Conservation (phyloP, 1,140 invertebrate species). For the Diabrotica virgifera region DNA sequence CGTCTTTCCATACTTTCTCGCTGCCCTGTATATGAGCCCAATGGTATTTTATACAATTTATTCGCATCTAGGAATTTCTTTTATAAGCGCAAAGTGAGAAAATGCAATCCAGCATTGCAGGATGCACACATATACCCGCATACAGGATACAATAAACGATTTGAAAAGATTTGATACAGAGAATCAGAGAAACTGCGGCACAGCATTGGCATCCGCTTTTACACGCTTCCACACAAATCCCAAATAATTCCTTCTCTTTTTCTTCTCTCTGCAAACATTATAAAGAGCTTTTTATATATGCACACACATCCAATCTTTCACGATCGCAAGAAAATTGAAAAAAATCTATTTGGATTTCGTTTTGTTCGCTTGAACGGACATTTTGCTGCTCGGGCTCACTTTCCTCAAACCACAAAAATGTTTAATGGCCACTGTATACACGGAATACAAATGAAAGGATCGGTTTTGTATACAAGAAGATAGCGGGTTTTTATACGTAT, state of each 20-base stretch:
- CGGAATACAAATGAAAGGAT: background rate
- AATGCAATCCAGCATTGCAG: slow-evolving; percentile 22
- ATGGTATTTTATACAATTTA: too few relatives aligned
- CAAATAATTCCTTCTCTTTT: background rate
- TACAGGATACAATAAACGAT: slow-evolving; percentile 45
- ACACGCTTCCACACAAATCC: slow-evolving; percentile 42
- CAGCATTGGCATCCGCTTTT: slow-evolving; percentile 31
- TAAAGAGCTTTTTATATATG: slow-evolving; percentile 5
- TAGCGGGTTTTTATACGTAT: too few relatives aligned
- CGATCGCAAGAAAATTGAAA: slow-evolving; percentile 4
- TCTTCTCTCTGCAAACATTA: slow-evolving; percentile 18
- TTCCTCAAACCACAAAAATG: background rate
- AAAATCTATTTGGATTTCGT: slow-evolving; percentile 5
- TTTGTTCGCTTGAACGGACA: background rate
- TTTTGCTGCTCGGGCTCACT: slow-evolving; percentile 1
- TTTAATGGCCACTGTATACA: slow-evolving; percentile 4
- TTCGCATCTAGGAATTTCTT: too few relatives aligned
- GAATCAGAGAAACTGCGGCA: slow-evolving; percentile 28
- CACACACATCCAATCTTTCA: background rate
- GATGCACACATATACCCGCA: slow-evolving; percentile 25
- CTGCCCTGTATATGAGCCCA: too few relatives aligned
- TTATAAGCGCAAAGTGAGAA: background rate
- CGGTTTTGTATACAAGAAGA: background rate
- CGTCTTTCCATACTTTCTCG: too few relatives aligned
- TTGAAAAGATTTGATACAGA: slow-evolving; percentile 40